Base-by-base conservation (phyloP, 1,140 invertebrate species). In the Drosophila rhopaloa region DNA sequence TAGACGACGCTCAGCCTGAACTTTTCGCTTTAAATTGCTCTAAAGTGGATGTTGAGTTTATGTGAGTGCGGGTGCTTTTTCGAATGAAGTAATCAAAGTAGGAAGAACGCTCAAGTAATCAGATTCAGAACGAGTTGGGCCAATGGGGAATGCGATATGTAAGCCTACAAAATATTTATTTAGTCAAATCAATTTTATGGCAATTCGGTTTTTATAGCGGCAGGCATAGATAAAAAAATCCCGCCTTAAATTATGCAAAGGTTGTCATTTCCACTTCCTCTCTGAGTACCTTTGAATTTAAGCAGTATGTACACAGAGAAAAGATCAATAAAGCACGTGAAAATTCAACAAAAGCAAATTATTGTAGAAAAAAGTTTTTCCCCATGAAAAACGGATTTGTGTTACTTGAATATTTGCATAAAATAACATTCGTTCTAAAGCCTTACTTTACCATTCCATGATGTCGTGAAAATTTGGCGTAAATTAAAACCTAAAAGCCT, bases 131-230 rank as follows among this genome's bases (percentile, higher is more conserved):
- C 53, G 60, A 77, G 67, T 80, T 77, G 32, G 43, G 41, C 19
- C 11, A 37, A 37, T 41, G 43, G 9, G 19, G 14, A 16, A 50
- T 43, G 29, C 41, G 48, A 56, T 48, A 67, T 59, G 59, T 70
- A 68, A 70, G 43, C 29, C 58, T 70, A 63, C 56, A 72, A 74
- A 76, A 79, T 72, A 80, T 89, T 89, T 81, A 79, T 84, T 84
- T 85, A 71, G 75, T 78, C 75, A 50, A 90, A 90, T 90, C 85
- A 89, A 90, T 89, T 89, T 90, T 84, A 90, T 81, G 71, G 70
- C 85, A 70, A 72, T 79, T 67, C 66, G 47, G 41, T 65, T 86
- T 90, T 76, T 81, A 84, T 88, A 66, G 70, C 73, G 47, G 9
- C 38, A 46, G 38, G 50, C 44, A 43, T 27, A 56, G 14, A 47